phyloP scores from a whole-genome alignment of 1,140 invertebrate genomes.

The Diuraphis noxia region DNA sequence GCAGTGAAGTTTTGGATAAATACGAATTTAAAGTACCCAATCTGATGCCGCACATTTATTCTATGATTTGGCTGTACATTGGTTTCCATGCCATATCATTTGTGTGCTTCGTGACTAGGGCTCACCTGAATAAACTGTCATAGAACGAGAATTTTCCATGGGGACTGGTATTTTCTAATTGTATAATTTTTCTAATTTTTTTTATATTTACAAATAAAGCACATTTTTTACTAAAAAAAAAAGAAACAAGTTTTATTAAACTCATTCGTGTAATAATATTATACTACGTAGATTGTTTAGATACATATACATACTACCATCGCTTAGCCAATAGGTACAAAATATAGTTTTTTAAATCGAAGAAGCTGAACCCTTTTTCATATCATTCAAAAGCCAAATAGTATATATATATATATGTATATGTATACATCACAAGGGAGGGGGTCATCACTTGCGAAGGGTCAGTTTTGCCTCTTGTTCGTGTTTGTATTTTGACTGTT shows the following conservation, averaged over 20 bases:
- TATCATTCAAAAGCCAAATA: not conserved
- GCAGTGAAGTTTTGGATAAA: slow-evolving; percentile 70
- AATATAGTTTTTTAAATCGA: not conserved
- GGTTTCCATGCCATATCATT: slow-evolving; percentile 16
- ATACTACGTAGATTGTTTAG: not conserved
- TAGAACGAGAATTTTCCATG: not conserved
- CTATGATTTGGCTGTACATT: not conserved
- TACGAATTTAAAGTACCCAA: slow-evolving; percentile 73
- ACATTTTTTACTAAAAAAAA: not conserved
- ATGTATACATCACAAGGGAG: not conserved
- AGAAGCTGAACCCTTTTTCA: slow-evolving; percentile 10
- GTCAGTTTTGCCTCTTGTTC: slow-evolving; percentile 36
- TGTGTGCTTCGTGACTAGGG: slow-evolving; percentile 23
- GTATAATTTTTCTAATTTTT: not conserved
- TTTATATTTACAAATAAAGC: not conserved
- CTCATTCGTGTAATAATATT: not conserved
- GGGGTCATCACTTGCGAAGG: slow-evolving; percentile 11
- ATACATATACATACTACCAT: not conserved
- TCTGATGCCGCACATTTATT: slow-evolving; percentile 67
- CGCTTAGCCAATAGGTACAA: not conserved
- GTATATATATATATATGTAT: not conserved
- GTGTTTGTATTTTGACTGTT: slow-evolving; percentile 36
- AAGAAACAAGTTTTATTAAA: not conserved
- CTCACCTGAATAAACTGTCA: not conserved
- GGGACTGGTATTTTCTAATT: not conserved